These are phyloP conservation scores for Microplitis demolitor DNA, from an alignment of 1,140 invertebrate species.

Conservation along the genomic window DNA sequence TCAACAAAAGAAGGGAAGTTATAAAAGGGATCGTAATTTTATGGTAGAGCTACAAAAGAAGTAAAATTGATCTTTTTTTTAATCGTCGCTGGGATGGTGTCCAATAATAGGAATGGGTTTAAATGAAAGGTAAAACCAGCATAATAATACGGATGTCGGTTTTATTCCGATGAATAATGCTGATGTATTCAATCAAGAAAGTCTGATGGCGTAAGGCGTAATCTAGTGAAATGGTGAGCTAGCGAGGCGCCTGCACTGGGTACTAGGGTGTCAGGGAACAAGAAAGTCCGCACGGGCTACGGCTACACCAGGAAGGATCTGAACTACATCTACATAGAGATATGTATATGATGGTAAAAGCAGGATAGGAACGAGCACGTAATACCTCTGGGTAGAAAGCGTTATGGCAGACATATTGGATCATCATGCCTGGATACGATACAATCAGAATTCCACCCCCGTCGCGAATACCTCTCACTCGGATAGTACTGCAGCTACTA, in stretches of 20 bases:
- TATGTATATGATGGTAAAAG: conserved; percentile 12
- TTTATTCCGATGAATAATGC: conserved; percentile 28
- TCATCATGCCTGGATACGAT: conserved; percentile 47
- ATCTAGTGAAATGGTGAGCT: conserved; percentile 41
- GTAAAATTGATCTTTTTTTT: background rate
- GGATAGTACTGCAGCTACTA: too few species aligned
- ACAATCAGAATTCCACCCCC: conserved; percentile 49
- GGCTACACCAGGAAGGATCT: background rate
- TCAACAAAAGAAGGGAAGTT: too few species aligned
- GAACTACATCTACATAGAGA: background rate
- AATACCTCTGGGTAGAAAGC: conserved; percentile 28
- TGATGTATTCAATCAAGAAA: conserved; percentile 46
- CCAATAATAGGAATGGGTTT: background rate
- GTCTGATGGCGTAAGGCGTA: conserved; percentile 36
- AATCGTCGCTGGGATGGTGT: background rate
- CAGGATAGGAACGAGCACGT: conserved; percentile 16
- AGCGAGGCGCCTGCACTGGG: background rate
- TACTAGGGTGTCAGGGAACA: background rate
- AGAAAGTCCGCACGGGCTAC: background rate
- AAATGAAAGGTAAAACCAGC: background rate
- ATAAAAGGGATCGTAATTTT: too few species aligned
- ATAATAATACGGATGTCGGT: background rate
- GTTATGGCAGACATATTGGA: conserved; percentile 48
- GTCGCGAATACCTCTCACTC: background rate
- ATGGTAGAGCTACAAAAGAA: too few species aligned